Percentiles rank a stretch among this genome's conserved stretches.
These are phyloP conservation scores for Leptinotarsa defecta DNA, from an alignment of 1,140 invertebrate species.

Conservation along the genomic window DNA sequence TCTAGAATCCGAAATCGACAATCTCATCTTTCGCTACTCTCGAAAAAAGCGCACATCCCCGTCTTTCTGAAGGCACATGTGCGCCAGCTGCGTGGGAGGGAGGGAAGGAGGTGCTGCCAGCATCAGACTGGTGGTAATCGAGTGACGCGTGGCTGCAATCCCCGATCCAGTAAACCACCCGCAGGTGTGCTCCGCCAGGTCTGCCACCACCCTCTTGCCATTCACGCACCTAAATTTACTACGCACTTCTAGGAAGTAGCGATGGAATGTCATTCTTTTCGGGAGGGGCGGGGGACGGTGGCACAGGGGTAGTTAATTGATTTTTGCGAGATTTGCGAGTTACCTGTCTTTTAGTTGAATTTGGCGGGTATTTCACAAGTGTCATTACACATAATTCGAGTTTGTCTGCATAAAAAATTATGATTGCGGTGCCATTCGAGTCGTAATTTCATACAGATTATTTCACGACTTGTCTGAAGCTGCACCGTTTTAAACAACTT, in stretches of 20 bases:
- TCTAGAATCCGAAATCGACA: too few relatives aligned
- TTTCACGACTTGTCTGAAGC: too few relatives aligned
- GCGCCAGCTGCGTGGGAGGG: slow-evolving; percentile 34
- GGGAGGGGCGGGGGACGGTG: background rate
- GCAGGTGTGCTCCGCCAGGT: slow-evolving; percentile 35
- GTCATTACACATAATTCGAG: too few relatives aligned
- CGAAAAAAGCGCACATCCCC: background rate
- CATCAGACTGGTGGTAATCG: slow-evolving; percentile 1
- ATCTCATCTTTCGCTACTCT: slow-evolving; percentile 4
- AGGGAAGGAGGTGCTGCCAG: background rate
- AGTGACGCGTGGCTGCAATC: slow-evolving; percentile 38
- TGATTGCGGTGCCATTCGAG: too few relatives aligned
- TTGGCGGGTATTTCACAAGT: background rate
- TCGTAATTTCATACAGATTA: too few relatives aligned
- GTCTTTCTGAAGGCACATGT: slow-evolving; percentile 30
- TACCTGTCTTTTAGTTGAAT: background rate
- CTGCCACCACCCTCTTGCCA: background rate
- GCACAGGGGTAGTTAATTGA: background rate
- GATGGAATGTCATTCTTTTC: slow-evolving; percentile 1
- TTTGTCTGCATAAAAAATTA: too few relatives aligned
- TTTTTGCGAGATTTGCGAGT: background rate
- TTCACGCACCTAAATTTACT: slow-evolving; percentile 4
- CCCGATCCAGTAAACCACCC: slow-evolving; percentile 38
- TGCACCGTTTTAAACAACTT: too few relatives aligned
- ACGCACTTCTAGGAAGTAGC: slow-evolving; percentile 19